These are phyloP conservation scores for Onthophagus sagittarius DNA, from an alignment of 2,888 invertebrate species.

Conservation along the genomic window DNA sequence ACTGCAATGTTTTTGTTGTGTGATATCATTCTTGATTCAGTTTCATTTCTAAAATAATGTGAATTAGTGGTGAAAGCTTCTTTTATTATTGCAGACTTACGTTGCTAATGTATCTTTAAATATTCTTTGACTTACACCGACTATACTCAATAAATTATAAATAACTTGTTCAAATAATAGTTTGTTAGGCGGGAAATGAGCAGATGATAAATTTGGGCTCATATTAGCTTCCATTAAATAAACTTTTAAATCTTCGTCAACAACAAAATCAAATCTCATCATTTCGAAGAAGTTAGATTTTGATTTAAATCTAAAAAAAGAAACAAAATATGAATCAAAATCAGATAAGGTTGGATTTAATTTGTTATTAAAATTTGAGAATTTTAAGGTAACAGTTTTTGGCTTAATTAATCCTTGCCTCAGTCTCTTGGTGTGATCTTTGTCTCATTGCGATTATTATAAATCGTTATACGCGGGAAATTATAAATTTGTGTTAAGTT, in stretches of 20 bases:
- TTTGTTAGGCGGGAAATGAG: slow-evolving; percentile 85
- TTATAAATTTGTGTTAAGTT: no score
- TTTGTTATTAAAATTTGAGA: no score
- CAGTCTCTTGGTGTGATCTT: no score
- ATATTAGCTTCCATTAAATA: slow-evolving; percentile 95
- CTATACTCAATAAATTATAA: slow-evolving; percentile 74
- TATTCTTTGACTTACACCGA: slow-evolving; percentile 64
- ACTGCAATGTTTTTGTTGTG: slow-evolving; percentile 78
- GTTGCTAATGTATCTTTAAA: slow-evolving; percentile 46
- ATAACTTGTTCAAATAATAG: slow-evolving; percentile 89
- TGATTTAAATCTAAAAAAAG: slow-evolving; percentile 47
- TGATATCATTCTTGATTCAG: slow-evolving; percentile 62
- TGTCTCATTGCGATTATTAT: no score
- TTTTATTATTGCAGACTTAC: slow-evolving; percentile 36
- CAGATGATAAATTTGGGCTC: slow-evolving; percentile 95
- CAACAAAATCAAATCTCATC: slow-evolving; percentile 89
- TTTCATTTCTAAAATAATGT: slow-evolving; percentile 45
- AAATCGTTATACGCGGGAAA: no score
- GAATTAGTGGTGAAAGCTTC: not conserved
- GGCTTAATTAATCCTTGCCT: no score
- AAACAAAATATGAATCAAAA: no score
- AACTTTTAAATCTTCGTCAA: slow-evolving; percentile 83
- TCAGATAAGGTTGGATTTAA: no score
- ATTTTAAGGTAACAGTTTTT: no score
- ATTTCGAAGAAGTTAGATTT: slow-evolving; percentile 85